Evolutionary conservation across 2,888 invertebrate species (phyloP).

Genomic region (Diabrotica balteata): DNA sequence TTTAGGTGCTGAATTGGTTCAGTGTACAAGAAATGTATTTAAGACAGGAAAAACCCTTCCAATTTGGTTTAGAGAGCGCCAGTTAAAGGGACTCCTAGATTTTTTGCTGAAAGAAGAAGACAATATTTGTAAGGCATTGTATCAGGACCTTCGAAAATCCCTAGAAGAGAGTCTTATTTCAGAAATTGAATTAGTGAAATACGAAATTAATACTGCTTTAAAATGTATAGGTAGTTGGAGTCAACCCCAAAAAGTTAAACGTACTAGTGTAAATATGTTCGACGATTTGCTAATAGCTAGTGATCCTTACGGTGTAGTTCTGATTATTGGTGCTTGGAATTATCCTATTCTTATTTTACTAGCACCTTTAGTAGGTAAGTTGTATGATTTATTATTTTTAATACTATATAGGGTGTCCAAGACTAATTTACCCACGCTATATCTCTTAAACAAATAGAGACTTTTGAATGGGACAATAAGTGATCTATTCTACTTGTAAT

Average conservation of each 20-base stretch:
- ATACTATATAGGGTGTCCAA: no score
- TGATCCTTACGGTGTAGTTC: conserved; percentile 92
- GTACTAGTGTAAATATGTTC: conserved; percentile 73
- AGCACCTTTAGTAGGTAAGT: conserved; percentile 68
- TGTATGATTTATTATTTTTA: conserved; percentile 47
- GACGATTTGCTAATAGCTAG: conserved; percentile 77
- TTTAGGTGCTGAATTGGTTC: conserved; percentile 32
- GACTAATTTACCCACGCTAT: no score
- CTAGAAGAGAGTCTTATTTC: conserved; percentile 78
- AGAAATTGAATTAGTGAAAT: conserved; percentile 78
- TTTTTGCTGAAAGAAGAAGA: conserved; percentile 75
- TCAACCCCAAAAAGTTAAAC: conserved; percentile 73
- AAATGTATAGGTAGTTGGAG: conserved; percentile 80
- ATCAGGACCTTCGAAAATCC: conserved; percentile 71
- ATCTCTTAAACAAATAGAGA: no score
- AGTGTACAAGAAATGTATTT: conserved; percentile 68
- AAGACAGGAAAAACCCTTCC: conserved; percentile 80
- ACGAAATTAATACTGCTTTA: conserved; percentile 75
- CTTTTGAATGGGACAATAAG: no score
- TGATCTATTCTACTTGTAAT: no score
- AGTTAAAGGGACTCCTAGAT: conserved; percentile 51
- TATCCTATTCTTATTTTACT: conserved; percentile 88
- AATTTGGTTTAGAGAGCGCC: conserved; percentile 76
- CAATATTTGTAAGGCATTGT: conserved; percentile 75
- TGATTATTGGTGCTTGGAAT: conserved; percentile 95